phyloP scores from a whole-genome alignment of 2,113 vertebrate genomes.

The Shinisaurus crocodilurus region DNA sequence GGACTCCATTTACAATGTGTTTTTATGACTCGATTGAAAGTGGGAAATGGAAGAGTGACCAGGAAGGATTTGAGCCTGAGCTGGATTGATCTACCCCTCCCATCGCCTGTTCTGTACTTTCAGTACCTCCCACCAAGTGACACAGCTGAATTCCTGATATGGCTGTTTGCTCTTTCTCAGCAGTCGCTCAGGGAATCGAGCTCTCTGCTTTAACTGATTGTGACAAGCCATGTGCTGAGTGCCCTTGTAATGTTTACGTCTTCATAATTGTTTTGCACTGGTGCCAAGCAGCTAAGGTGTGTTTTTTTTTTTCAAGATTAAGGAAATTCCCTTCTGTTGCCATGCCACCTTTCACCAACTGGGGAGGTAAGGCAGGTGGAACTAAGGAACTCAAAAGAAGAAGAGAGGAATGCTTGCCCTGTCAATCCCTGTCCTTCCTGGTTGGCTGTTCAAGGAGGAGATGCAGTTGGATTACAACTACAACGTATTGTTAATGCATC shows the following conservation, averaged over 20 bases:
- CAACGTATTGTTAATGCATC: no score
- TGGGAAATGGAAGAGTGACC: constrained; percentile 21
- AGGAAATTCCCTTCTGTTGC: constrained; percentile 33
- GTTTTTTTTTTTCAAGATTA: no score
- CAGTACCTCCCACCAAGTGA: background rate
- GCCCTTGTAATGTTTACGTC: constrained; percentile 64
- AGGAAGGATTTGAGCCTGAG: constrained; percentile 15
- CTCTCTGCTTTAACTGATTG: constrained; percentile 61
- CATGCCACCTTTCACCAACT: background rate
- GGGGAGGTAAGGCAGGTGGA: background rate
- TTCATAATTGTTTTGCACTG: constrained; percentile 62
- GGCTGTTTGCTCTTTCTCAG: constrained; percentile 39
- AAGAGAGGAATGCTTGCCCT: background rate
- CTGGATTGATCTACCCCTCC: constrained; percentile 51
- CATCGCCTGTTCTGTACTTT: background rate
- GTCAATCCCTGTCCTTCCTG: no score
- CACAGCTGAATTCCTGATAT: constrained; percentile 61
- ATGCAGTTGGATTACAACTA: no score
- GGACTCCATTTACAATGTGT: constrained; percentile 34
- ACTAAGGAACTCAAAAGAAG: no score
- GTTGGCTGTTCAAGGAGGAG: no score
- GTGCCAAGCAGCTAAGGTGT: constrained; percentile 59
- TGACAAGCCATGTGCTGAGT: constrained; percentile 57
- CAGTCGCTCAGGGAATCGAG: constrained; percentile 21
- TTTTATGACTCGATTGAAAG: constrained; percentile 33